Base-by-base conservation (phyloP, 1,140 invertebrate species). In the Macrostomum lignano region DNA sequence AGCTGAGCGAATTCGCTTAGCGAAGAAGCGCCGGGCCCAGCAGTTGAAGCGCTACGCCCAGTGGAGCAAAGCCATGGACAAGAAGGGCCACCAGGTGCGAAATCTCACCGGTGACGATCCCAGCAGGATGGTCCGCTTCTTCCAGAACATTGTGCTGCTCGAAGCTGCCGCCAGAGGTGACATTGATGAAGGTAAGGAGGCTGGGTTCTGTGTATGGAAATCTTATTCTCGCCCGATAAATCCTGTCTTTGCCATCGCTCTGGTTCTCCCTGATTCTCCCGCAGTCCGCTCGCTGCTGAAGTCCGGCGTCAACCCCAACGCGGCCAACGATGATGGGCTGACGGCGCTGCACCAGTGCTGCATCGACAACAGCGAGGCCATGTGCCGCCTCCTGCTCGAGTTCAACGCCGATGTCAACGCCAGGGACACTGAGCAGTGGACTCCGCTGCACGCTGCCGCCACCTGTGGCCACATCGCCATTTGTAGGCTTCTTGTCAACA, bases 391-490 rank as follows among this genome's bases (percentile, higher is more conserved):
- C 3, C 63, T 98, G n/a, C 59, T 94, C 24, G 74, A 88, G 45
- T 76, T 76, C 60, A 78, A 78, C 30, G 86, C 84, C 17, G 76
- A 93, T 55, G 82, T 96, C 0, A 94, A 96, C 61, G 81, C 86
- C 0, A 75, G 82, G 47, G 88, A 98, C 51, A 86, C 76, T 47
- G 88, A 98, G 56, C 74, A 77, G 55, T 98, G 88, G 88, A 96
- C 88, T 20, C 86, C 88, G 0, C 56, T 98, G 13, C 88, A 96
- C 61, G 86, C 88, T 10, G 88, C 88, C 2, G 82, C 84, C 22
- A 96, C 86, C 9, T 98, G 88, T 58, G 86, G 79, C 2, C 82
- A 94, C 60, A 64, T 91, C 26, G 76, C 82, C 49, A 61, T 84
- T 38, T 72, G 74, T 37, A 65, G 66, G 52, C 66, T 68, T 44